Base-by-base conservation (phyloP, 2,888 invertebrate genomes). In the Eupithecia tripunctaria region DNA sequence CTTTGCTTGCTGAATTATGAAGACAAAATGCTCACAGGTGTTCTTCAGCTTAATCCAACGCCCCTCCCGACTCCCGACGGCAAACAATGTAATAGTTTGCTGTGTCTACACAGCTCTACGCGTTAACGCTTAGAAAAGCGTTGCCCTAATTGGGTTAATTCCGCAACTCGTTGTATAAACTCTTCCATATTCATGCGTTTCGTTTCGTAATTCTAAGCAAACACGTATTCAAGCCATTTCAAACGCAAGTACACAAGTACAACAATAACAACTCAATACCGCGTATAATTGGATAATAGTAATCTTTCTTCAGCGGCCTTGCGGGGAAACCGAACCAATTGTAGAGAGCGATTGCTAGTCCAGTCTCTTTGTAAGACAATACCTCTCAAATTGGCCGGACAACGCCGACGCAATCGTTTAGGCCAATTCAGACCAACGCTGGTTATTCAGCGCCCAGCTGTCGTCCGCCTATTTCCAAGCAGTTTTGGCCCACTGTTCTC, bases 401-500 rank as follows among this genome's bases (percentile, higher is more conserved):
- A 74, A 67, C 75, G 75, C 79, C 74, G 62, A 76, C 77, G 81
- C 82, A 80, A 83, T 82, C 72, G 76, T 80, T 83, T 80, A 82
- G 51, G 73, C 82, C 82, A 82, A 83, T 82, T 80, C 74, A 76
- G 79, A 80, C 79, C 79, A 82, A 81, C 83, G 70, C 27, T 47
- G 62, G 67, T 36, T 67, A 71, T 67, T 68, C 62, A 69, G 32
- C 69, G 63, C 72, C 74, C 76, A 76, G 73, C 75, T 74, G 78
- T 76, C 69, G 74, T 63, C 68, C 66, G 74, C 79, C 82, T 82
- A 82, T 84, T 82, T 83, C 83, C 83, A 82, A 82, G 85, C 86
- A 83, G 85, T 88, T 89, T 89, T 93, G 92, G 92, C 92, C 92
- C 88, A 91, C 87, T 92, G 89, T 83, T 87, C 91, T 84, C 87